Conservation (phyloP, 2,888 invertebrate genomes). For the Nesidiocoris tenuis region DNA sequence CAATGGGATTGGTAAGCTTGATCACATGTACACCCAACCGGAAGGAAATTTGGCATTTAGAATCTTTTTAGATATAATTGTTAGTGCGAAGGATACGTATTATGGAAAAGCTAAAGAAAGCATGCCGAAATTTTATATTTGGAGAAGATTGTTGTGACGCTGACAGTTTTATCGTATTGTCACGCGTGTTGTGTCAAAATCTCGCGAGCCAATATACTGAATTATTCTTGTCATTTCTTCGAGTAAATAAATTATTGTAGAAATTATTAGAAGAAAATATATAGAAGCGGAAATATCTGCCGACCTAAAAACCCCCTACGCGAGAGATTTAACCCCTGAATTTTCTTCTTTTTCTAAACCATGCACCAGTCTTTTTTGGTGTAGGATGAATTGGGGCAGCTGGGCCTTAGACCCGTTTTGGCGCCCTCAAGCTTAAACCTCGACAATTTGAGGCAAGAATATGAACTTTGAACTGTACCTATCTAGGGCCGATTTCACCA, state of each 20-base stretch:
- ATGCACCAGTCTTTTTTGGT: too few relatives aligned
- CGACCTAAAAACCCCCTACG: too few relatives aligned
- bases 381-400: too few relatives aligned
- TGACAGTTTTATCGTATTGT: not conserved
- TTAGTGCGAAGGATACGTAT: not conserved
- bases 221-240: not conserved
- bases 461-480: too few relatives aligned
- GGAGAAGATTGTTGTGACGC: slow-evolving; percentile 2
- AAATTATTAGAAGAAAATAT: not conserved
- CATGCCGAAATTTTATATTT: not conserved
- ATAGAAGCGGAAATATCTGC: not conserved
- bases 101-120: not conserved
- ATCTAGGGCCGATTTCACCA: too few relatives aligned
- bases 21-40: not conserved
- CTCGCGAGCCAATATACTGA: not conserved
- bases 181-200: not conserved
- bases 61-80: slow-evolving; percentile 5
- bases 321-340: too few relatives aligned
- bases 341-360: too few relatives aligned
- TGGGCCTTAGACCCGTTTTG: too few relatives aligned
- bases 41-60: slow-evolving; percentile 15
- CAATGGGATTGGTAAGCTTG: slow-evolving; percentile 33
- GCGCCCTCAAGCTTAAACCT: too few relatives aligned
- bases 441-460: too few relatives aligned
- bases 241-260: not conserved